phyloP scores from a whole-genome alignment of 2,113 vertebrate genomes.

The Irena cyanogastra region DNA sequence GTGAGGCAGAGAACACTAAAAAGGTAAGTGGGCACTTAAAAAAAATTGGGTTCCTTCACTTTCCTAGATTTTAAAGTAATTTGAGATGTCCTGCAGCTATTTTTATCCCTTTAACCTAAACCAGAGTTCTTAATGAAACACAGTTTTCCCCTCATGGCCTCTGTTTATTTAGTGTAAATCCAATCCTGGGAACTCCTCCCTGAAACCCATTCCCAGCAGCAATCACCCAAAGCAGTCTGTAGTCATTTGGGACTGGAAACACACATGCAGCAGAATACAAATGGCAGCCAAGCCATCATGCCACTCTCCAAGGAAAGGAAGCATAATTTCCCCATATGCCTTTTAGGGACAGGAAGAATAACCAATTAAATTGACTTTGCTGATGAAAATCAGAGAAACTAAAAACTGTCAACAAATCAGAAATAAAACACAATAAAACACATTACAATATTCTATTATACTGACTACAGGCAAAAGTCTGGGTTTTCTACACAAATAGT shows the following conservation, averaged over 20 bases:
- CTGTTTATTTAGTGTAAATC: neutral
- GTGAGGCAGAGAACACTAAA: neutral
- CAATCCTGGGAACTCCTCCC: neutral
- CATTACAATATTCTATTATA: neutral
- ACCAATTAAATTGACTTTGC: neutral
- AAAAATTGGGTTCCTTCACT: neutral
- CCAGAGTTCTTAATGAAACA: neutral
- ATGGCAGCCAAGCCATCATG: neutral
- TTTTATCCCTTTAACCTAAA: slow-evolving; percentile 25
- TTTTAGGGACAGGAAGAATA: neutral
- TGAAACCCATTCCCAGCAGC: neutral
- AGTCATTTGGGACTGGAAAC: neutral
- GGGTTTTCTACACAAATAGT: neutral
- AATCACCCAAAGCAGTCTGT: neutral
- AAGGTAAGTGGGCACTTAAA: neutral
- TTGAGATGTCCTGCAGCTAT: neutral
- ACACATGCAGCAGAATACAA: neutral
- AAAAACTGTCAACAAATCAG: neutral
- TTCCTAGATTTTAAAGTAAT: neutral
- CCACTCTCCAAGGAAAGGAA: neutral
- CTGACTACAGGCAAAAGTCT: neutral
- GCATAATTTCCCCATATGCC: neutral
- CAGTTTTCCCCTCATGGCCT: neutral
- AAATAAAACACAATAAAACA: neutral
- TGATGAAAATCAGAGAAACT: neutral